Conservation (phyloP, 30 jellyfish, hydroid and myxozoan genomes). For the Aurelia sp. region DNA sequence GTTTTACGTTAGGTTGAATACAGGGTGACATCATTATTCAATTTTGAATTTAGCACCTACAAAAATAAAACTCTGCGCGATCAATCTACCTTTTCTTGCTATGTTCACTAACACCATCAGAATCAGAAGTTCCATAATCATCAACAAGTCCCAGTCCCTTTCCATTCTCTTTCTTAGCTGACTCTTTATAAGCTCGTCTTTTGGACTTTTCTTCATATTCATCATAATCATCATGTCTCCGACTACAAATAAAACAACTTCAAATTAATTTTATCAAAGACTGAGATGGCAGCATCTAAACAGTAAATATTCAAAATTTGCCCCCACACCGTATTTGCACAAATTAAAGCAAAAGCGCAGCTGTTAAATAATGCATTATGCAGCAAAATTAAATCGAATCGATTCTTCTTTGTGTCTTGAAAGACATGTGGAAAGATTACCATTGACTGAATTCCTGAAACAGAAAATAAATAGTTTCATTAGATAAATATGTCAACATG, state of each 20-base stretch:
- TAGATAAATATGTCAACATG: no score
- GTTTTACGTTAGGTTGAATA: no score
- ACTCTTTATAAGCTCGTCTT: neutral
- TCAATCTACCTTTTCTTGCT: constrained; percentile 20
- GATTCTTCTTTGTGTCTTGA: no score
- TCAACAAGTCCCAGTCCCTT: constrained; percentile 43
- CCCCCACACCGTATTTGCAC: neutral
- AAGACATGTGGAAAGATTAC: no score
- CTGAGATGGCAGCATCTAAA: no score
- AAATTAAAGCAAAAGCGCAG: neutral
- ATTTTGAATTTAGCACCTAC: no score
- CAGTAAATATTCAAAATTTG: no score
- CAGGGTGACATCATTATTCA: no score
- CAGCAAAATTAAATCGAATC: no score
- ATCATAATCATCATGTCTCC: neutral
- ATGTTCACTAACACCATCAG: constrained; percentile 25
- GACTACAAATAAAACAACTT: neutral
- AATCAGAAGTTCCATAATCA: constrained; percentile 54
- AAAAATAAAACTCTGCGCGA: neutral
- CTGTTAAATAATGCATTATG: no score
- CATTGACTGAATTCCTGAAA: no score
- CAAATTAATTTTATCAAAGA: neutral
- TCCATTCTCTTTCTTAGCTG: constrained; percentile 40
- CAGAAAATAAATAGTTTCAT: neutral
- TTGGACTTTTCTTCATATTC: neutral